These are phyloP conservation scores for Platygyra sinensis DNA, from an alignment of 64 coral and sea anemone species.

Conservation along the genomic window DNA sequence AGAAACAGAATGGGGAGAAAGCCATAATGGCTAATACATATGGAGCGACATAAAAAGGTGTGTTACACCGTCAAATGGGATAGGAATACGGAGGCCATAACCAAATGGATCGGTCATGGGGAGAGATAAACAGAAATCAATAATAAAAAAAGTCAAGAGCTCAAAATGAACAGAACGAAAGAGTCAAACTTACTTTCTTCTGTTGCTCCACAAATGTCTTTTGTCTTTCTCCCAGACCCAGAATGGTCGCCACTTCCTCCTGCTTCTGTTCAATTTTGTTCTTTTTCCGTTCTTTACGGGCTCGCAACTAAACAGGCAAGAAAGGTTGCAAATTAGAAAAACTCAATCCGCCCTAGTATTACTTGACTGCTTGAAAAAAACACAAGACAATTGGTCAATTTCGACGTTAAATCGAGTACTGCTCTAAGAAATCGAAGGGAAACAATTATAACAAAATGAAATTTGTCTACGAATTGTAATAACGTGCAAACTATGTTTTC, in stretches of 20 bases:
- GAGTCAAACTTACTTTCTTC: conserved; percentile 65
- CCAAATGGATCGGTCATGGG: too few relatives aligned
- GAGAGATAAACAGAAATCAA: not conserved
- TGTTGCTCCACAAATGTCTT: conserved; percentile 94
- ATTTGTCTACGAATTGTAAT: too few relatives aligned
- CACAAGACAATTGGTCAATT: too few relatives aligned
- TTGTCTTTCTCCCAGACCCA: conserved; percentile 91
- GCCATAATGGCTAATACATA: too few relatives aligned
- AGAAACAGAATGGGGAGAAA: not conserved
- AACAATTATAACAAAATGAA: too few relatives aligned
- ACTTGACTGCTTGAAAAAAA: too few relatives aligned
- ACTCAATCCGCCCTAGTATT: not conserved
- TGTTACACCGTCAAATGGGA: too few relatives aligned
- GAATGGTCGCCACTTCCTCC: conserved; percentile 71
- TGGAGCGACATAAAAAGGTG: too few relatives aligned
- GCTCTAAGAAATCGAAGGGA: too few relatives aligned
- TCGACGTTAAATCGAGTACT: too few relatives aligned
- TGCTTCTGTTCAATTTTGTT: conserved; percentile 70
- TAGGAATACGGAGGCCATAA: too few relatives aligned
- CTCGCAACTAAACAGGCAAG: conserved; percentile 36
- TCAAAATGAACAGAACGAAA: not conserved
- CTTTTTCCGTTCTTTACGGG: conserved; percentile 59
- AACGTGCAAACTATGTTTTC: too few relatives aligned
- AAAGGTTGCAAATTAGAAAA: not conserved
- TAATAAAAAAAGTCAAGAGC: not conserved